Percentiles rank a stretch among this genome's conserved stretches.
These are phyloP conservation scores for Mimumesa dahlbomi DNA, from an alignment of 2,888 invertebrate genomes.

Conservation along the genomic window DNA sequence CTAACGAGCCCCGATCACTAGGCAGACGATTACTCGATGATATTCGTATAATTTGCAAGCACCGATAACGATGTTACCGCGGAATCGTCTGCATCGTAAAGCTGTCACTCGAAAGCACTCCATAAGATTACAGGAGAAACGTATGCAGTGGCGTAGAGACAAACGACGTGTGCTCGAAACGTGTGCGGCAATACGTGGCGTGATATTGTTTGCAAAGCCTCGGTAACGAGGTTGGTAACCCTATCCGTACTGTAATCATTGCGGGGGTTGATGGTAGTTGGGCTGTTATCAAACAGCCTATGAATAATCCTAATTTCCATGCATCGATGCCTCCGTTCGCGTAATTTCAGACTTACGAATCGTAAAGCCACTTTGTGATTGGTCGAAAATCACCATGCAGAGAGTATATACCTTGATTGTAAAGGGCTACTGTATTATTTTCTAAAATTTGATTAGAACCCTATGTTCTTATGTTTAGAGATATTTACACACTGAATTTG, in stretches of 20 bases:
- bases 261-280: conserved; percentile 5
- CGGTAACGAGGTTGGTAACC: conserved; percentile 28
- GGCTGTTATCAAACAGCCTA: conserved; percentile 30
- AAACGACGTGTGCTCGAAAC: conserved; percentile 5
- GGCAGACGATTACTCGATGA: neutral
- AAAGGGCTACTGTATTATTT: too few species aligned
- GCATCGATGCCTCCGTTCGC: neutral
- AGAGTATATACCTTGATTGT: too few species aligned
- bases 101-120: neutral
- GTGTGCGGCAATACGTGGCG: conserved; percentile 1
- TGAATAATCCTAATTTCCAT: conserved; percentile 16
- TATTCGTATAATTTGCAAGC: neutral
- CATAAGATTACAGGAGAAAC: conserved; percentile 10
- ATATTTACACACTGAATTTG: too few species aligned
- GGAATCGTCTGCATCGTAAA: conserved; percentile 1
- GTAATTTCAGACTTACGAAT: too few species aligned
- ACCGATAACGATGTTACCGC: neutral
- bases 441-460: too few species aligned
- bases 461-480: too few species aligned
- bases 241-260: conserved; percentile 24
- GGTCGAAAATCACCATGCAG: too few species aligned
- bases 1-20: neutral
- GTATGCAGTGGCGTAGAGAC: neutral
- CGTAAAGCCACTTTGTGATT: too few species aligned
- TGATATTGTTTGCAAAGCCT: conserved; percentile 21